These are phyloP conservation scores for Holacanthella duospinosa DNA, from an alignment of 2,888 invertebrate genomes.

Conservation along the genomic window DNA sequence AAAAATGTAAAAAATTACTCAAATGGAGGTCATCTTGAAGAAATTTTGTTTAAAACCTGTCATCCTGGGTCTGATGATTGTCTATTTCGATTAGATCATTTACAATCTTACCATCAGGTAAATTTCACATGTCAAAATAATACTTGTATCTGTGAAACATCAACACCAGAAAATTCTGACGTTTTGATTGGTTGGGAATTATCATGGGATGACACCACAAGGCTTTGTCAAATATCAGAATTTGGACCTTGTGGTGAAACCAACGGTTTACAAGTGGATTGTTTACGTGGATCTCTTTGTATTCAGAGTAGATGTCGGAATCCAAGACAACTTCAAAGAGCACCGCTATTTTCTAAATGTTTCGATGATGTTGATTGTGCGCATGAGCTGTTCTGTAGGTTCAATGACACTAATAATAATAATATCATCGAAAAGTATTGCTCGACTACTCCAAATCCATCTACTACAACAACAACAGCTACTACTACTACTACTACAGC, in stretches of 20 bases:
- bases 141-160: neutral
- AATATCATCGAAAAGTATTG: too few species aligned
- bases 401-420: neutral
- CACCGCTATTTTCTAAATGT: neutral
- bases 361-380: neutral
- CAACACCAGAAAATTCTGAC: neutral
- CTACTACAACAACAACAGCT: too few species aligned
- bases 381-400: neutral
- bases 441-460: too few species aligned
- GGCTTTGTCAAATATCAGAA: neutral
- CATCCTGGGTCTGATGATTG: neutral
- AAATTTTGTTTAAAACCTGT: neutral
- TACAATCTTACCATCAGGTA: neutral
- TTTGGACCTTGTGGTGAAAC: conserved; percentile 1
- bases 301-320: conserved; percentile 1
- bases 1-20: too few species aligned
- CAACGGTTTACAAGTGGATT: neutral
- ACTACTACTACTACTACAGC: too few species aligned
- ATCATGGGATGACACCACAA: neutral
- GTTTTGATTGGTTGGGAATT: neutral
- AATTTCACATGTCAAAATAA: neutral
- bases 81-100: conserved; percentile 4
- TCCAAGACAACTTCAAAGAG: neutral
- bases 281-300: neutral
- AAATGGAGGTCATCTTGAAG: neutral